Evolutionary conservation across 1,140 invertebrate species (phyloP).

Genomic region (Dolichoris vasculosae): DNA sequence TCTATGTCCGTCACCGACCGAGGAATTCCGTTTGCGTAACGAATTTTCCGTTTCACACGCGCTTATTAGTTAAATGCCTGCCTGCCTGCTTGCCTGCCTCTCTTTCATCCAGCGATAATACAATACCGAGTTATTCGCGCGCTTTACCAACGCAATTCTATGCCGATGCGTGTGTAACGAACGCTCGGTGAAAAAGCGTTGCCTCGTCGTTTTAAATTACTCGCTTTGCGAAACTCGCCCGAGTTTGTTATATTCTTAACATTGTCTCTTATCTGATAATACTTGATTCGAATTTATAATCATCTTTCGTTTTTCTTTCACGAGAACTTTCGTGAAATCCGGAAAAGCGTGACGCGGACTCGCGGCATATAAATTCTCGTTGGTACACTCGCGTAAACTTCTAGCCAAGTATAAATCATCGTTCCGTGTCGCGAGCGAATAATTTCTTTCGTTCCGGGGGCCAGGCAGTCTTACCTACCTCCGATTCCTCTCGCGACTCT

Average conservation of each 20-base stretch:
- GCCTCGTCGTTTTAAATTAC: neutral
- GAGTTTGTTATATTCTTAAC: no score
- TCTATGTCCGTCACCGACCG: neutral
- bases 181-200: no score
- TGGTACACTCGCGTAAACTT: neutral
- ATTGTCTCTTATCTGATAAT: no score
- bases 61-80: neutral
- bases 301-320: no score
- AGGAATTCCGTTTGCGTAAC: neutral
- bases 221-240: neutral
- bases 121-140: neutral
- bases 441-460: neutral
- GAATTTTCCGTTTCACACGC: neutral
- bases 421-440: neutral
- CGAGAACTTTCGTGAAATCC: neutral
- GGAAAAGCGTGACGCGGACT: neutral
- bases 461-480: no score
- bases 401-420: neutral
- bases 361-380: neutral
- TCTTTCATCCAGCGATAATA: neutral
- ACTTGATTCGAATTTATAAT: no score
- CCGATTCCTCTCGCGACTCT: no score
- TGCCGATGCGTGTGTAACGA: no score
- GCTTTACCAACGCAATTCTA: no score
- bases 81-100: no score